Base-by-base conservation (phyloP, 2,888 invertebrate genomes). In the Herminia tarsipennalis region DNA sequence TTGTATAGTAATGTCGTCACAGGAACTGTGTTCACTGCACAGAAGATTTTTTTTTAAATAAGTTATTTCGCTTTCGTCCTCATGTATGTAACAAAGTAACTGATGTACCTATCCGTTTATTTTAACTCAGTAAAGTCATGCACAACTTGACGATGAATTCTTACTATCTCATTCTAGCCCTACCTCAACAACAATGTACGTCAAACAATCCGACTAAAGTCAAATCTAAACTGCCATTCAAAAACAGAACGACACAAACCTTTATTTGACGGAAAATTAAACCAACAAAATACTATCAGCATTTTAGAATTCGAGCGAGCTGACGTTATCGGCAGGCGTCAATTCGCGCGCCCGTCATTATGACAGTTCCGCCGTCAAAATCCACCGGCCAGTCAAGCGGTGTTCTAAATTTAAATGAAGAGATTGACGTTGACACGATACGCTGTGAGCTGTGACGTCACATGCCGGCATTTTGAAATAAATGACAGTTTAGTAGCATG, bases 351-450 rank as follows among this genome's bases (percentile, higher is more conserved):
- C 63, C 62, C 66, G 75, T 78, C 81, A 76, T 59, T 62, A 58
- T 76, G 81, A 80, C 81, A 79, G 72, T 50, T 36, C 42, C 41
- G 60, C 63, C 63, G 81, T 85, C 86, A 83, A 73, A 79, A 71
- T 82, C 81, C 80, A 74, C 70, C 81, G 84, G 65, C 69, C 67
- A 66, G 81, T 81, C 83, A 82, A 73, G 74, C 72, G 77, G 70
- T 70, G 43, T 45, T 81, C 83, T 81, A 81, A 81, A 83, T 82
- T 81, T 79, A 82, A 80, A 82, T 78, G 73, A 58, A 71, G 69
- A 72, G 83, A 85, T 81, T 83, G 86, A 86, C 88, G 80, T 66
- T 78, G 83, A 84, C 73, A 71, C 74, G 85, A 85, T 85, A 84
- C 70, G 78, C 66, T 70, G 66, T 65, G 63, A 35, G 17, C 25